These are phyloP conservation scores for Chymomyza costata DNA, from an alignment of 1,140 invertebrate genomes.

Conservation along the genomic window DNA sequence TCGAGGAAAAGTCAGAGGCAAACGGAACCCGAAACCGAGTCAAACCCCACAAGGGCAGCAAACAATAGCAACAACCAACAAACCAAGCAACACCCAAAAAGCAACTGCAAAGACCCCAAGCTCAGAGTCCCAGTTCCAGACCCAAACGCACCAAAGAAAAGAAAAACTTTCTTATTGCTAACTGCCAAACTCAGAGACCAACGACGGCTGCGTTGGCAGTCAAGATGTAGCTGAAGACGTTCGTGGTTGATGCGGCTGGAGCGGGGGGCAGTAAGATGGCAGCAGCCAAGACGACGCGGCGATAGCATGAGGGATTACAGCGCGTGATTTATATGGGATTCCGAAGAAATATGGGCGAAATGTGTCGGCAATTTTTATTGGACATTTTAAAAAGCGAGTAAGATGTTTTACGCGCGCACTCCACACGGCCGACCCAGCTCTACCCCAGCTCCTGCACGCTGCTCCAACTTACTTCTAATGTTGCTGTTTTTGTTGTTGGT, in stretches of 20 bases:
- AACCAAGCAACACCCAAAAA: conserved; percentile 3
- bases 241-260: conserved; percentile 25
- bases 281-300: conserved; percentile 65
- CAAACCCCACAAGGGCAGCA: conserved; percentile 21
- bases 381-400: conserved; percentile 76
- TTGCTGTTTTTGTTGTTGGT: conserved; percentile 28
- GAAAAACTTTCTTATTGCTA: conserved; percentile 72
- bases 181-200: conserved; percentile 55
- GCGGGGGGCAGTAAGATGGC: conserved; percentile 21
- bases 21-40: conserved; percentile 18
- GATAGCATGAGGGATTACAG: conserved; percentile 76
- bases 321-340: conserved; percentile 76
- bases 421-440: conserved; percentile 5
- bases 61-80: conserved; percentile 10
- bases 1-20: not conserved
- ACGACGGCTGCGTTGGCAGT: conserved; percentile 20
- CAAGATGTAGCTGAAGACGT: conserved; percentile 27
- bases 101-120: conserved; percentile 8
- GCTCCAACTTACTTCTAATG: conserved; percentile 22
- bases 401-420: conserved; percentile 63
- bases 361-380: conserved; percentile 76
- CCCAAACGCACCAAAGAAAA: conserved; percentile 48
- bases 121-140: too few relatives aligned
- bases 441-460: not conserved
- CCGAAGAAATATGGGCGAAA: conserved; percentile 76